Evolutionary conservation across 2,113 vertebrate genomes (phyloP), one percentile per base, ranked within the genome.

Genomic region (Stigmatopora nigra): DNA sequence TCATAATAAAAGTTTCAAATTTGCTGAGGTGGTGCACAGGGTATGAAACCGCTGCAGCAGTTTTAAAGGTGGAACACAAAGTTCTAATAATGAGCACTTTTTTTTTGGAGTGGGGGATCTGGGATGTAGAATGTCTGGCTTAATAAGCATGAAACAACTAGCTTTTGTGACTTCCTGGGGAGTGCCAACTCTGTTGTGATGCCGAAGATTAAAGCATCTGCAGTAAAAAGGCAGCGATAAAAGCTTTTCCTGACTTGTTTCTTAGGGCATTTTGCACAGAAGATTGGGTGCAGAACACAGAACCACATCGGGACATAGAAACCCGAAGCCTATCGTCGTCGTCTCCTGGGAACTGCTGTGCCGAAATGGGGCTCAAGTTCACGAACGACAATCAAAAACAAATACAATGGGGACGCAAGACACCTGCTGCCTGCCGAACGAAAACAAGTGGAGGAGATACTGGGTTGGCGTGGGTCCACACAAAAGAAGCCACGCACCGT

Each of bases 381-480:
- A 88, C 78, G 75, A 68, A 69, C 69, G 81, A 84, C 86, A 88
- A 86, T 45, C 38, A 60, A 60, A 5, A 45, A 45, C 14, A 45
- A 44, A 45, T 83, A 86, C 75, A 61, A 73, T 72, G 79, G 82
- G 78, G 80, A 87, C 81, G 79, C 80, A 82, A 73, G 77, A 85
- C 91, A 90, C 90, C 89, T 91, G 89, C 88, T 89, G 86, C 84
- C 80, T 35, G 46, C 72, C 60, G 69, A 81, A 87, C 85, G n/a
- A 88, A 87, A 85, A 83, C 82, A 75, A 79, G 75, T 67, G 69
- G 64, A 73, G 80, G 83, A 83, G 84, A 85, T 76, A 74, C 77
- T 70, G 25, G 19, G 76, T 85, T 86, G 88, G 72, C 81, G 85
- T 76, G 65, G 63, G 72, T 84, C 75, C 55, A 75, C 78, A 87